Conservation (phyloP, 2,888 invertebrate genomes). For the Helleia helle region DNA sequence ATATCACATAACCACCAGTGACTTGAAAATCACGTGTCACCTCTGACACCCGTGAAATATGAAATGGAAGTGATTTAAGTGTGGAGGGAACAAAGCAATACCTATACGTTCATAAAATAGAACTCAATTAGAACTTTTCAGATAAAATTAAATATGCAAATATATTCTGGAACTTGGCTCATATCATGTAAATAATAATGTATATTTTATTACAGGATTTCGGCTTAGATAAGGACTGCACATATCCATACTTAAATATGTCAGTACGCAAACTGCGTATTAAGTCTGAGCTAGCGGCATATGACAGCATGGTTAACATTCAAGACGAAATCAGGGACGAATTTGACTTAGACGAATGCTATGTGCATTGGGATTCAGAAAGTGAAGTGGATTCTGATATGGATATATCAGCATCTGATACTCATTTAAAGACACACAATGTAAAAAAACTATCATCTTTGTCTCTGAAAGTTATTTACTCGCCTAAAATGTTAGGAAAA, state of each 20-base stretch:
- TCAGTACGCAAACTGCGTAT: constrained; percentile 21
- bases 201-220: constrained; percentile 45
- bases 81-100: no score
- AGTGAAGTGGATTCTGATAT: constrained; percentile 20
- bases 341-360: constrained; percentile 31
- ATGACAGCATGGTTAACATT: constrained; percentile 41
- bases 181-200: no score
- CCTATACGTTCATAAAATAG: no score
- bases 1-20: no score
- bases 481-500: constrained; percentile 36
- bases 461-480: constrained; percentile 43
- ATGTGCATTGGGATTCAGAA: constrained; percentile 47
- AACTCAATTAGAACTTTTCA: no score
- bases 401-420: neutral
- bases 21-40: no score
- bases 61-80: no score
- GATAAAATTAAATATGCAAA: no score
- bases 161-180: no score
- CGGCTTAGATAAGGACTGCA: constrained; percentile 36
- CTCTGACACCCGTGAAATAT: no score
- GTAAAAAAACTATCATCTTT: constrained; percentile 33
- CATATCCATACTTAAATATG: constrained; percentile 39
- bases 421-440: constrained; percentile 16
- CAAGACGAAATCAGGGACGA: constrained; percentile 31
- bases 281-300: constrained; percentile 28